A percentile compares a stretch with the other conserved stretches of the same genome.
These are phyloP conservation scores for Ardeotis arabs DNA, from an alignment of 2,113 vertebrate genomes.

Conservation along the genomic window DNA sequence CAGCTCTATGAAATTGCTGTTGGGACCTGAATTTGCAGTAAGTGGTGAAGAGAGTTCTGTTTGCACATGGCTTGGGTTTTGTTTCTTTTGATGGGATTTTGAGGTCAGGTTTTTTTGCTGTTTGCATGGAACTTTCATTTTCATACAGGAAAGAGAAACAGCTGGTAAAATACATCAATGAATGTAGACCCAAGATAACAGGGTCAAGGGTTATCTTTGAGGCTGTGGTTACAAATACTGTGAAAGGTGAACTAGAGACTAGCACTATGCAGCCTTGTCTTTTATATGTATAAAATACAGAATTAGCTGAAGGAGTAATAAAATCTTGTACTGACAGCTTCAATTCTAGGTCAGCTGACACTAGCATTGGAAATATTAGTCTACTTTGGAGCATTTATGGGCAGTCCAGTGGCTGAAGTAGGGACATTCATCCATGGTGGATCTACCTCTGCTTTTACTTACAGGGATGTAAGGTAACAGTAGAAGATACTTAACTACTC, in stretches of 20 bases:
- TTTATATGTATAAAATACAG: background rate
- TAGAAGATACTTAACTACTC: background rate
- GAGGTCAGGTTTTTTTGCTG: background rate
- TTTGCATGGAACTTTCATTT: background rate
- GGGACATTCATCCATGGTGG: background rate
- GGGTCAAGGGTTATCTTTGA: constrained; percentile 38
- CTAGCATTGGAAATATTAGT: background rate
- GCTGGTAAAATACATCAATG: background rate
- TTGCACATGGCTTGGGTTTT: background rate
- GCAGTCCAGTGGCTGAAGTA: background rate
- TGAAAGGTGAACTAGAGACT: background rate
- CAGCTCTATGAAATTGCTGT: background rate
- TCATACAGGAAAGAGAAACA: background rate
- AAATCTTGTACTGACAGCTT: background rate
- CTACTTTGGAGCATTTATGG: background rate
- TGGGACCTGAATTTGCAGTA: background rate
- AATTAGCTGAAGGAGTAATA: background rate
- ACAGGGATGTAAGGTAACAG: background rate
- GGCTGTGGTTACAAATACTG: background rate
- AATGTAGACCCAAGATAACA: constrained; percentile 10
- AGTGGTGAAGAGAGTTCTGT: background rate
- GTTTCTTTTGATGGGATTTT: background rate
- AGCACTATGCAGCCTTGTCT: background rate
- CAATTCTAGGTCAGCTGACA: background rate
- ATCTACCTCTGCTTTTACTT: background rate